These are phyloP conservation scores for Oncorhynchus gorbuscha DNA, from an alignment of 2,113 vertebrate genomes.

Conservation along the genomic window DNA sequence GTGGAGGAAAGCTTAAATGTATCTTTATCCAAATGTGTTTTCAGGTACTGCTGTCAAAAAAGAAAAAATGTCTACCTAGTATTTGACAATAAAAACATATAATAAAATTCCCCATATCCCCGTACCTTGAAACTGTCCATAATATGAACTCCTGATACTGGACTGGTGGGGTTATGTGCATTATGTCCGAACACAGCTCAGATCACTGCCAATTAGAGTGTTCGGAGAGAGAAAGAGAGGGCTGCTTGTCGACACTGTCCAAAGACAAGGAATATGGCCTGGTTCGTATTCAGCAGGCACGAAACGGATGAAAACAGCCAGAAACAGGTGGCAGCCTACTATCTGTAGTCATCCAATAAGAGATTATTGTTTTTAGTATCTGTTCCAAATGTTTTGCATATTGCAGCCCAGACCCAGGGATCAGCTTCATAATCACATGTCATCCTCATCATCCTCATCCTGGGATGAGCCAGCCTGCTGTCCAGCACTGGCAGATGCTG, in stretches of 20 bases:
- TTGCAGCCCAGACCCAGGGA: constrained; percentile 31
- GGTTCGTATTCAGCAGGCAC: background rate
- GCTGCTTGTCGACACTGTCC: constrained; percentile 9
- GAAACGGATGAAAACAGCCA: too few species aligned
- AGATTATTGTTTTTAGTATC: too few species aligned
- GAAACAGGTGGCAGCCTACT: constrained; percentile 56
- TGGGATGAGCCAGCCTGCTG: constrained; percentile 95
- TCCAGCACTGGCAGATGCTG: constrained; percentile 89
- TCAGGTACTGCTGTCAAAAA: constrained; percentile 37
- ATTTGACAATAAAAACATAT: constrained; percentile 3
- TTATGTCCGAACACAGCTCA: constrained; percentile 28
- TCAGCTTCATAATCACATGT: constrained; percentile 85
- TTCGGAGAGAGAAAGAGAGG: constrained; percentile 14
- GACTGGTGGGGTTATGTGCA: constrained; percentile 17
- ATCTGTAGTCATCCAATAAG: too few species aligned
- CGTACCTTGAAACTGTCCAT: constrained; percentile 34
- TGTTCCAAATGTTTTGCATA: too few species aligned
- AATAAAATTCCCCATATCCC: constrained; percentile 23
- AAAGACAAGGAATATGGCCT: constrained; percentile 18
- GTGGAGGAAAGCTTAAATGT: constrained; percentile 23
- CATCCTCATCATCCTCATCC: constrained; percentile 98
- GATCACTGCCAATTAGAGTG: constrained; percentile 30
- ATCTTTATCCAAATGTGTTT: constrained; percentile 39
- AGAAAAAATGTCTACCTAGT: constrained; percentile 8
- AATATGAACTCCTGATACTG: constrained; percentile 32